phyloP scores from a whole-genome alignment of 2,113 vertebrate genomes.

The Uria aalge region DNA sequence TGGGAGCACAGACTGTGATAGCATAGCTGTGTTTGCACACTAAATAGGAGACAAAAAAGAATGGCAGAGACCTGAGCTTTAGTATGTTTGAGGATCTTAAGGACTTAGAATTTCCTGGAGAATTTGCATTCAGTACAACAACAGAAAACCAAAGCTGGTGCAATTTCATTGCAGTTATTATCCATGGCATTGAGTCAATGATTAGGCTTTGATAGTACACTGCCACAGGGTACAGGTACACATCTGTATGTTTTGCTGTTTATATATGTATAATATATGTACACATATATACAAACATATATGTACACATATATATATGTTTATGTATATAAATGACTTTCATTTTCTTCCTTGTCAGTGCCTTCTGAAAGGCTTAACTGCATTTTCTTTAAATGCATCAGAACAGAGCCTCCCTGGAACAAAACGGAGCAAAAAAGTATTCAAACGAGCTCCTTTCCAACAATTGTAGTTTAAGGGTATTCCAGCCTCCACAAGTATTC shows the following conservation, averaged over 20 bases:
- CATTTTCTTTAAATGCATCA: neutral
- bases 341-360: neutral
- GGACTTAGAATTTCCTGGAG: neutral
- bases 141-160: neutral
- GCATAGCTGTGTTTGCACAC: neutral
- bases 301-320: rapidly evolving
- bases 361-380: neutral
- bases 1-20: neutral
- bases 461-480: neutral
- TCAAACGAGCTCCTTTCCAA: neutral
- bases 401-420: neutral
- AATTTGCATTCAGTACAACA: neutral
- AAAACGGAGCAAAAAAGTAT: neutral
- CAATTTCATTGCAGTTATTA: neutral
- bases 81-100: neutral
- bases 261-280: neutral
- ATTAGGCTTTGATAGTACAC: neutral
- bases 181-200: neutral
- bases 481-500: neutral
- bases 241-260: neutral
- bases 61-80: neutral
- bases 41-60: neutral
- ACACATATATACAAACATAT: neutral
- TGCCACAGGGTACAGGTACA: neutral
- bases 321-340: neutral